phyloP scores from a whole-genome alignment of 2,113 vertebrate species.

The Sporophila hypoxantha region DNA sequence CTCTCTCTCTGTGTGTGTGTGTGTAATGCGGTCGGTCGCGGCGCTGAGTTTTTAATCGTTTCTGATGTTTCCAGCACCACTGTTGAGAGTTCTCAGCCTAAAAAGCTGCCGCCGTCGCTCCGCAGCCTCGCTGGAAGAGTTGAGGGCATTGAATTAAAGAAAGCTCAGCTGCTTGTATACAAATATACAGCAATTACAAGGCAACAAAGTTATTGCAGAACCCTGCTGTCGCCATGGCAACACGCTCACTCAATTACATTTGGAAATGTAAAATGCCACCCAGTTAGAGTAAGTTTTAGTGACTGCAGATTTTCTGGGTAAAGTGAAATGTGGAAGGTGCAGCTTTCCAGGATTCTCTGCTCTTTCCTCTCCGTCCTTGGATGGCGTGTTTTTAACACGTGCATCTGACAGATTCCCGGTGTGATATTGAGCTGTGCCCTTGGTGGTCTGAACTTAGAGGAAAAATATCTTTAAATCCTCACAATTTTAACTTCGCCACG shows the following conservation, averaged over 20 bases:
- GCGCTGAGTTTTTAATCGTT: neutral
- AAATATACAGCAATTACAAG: constrained; percentile 55
- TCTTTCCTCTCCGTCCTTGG: neutral
- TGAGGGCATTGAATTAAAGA: constrained; percentile 44
- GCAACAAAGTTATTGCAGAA: constrained; percentile 65
- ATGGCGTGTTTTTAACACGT: neutral
- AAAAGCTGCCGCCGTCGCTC: neutral
- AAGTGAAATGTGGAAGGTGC: neutral
- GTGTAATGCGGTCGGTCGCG: neutral
- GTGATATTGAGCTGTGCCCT: neutral
- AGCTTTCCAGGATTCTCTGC: constrained; percentile 26
- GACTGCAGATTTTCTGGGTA: constrained; percentile 1
- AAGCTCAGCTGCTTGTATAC: constrained; percentile 62
- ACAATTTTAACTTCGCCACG: neutral
- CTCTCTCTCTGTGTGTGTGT: neutral
- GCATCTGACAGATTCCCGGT: fast-evolving
- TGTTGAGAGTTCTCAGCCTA: neutral
- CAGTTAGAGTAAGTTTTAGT: constrained; percentile 57
- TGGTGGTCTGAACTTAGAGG: neutral
- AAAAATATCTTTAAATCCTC: neutral
- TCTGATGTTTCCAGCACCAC: neutral
- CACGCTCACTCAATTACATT: constrained; percentile 53
- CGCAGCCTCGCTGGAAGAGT: neutral
- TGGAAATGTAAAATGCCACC: constrained; percentile 64
- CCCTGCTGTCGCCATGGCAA: constrained; percentile 53